Conservation (phyloP, 2,797 vertebrate genomes). For the Lateolabrax maculatus region DNA sequence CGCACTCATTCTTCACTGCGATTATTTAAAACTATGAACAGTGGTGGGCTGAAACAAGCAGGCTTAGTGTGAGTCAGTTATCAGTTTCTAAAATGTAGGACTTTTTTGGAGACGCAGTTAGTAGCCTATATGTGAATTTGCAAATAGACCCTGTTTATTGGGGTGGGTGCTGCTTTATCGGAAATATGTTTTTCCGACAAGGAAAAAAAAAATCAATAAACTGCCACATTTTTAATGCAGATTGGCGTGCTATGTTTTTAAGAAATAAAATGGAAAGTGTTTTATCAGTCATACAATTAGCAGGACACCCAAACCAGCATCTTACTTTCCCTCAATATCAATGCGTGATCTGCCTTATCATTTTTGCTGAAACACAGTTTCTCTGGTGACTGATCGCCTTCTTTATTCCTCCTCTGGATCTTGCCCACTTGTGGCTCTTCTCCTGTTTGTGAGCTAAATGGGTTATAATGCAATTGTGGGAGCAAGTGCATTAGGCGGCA, state of each 20-base stretch:
- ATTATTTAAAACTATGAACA: background rate
- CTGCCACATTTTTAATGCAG: background rate
- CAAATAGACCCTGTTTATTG: background rate
- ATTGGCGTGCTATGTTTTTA: background rate
- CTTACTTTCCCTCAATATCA: background rate
- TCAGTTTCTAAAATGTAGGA: background rate
- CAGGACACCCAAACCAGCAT: background rate
- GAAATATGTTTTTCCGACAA: background rate
- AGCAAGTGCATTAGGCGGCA: background rate
- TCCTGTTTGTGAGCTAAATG: constrained; percentile 19
- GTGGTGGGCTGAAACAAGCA: background rate
- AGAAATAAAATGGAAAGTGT: background rate
- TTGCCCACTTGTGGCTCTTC: constrained; percentile 38
- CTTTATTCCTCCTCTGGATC: background rate
- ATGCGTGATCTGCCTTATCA: background rate
- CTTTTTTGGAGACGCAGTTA: background rate
- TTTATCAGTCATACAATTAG: background rate
- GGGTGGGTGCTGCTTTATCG: background rate
- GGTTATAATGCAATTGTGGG: constrained; percentile 14
- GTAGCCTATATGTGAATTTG: background rate
- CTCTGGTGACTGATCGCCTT: constrained; percentile 16
- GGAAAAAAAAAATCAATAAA: background rate
- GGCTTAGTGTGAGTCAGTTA: background rate
- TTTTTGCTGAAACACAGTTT: constrained; percentile 10
- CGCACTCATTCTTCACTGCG: background rate